Evolutionary conservation across 2,888 invertebrate genomes (phyloP).

Genomic region (Mythimna impura): DNA sequence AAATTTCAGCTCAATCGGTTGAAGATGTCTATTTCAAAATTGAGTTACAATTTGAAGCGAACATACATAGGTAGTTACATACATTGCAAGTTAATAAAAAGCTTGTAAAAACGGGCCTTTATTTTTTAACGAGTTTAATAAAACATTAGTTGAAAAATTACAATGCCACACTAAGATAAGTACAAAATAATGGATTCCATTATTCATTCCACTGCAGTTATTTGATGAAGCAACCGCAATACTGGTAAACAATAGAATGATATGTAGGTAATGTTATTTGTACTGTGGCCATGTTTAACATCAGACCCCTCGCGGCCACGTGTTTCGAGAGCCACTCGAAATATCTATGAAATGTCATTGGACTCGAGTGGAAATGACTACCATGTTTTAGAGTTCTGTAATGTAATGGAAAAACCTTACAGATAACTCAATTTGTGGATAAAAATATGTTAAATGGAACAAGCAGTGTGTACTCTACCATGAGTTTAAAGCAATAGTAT

Average conservation of each 20-base stretch:
- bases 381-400: slow-evolving; percentile 31
- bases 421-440: background rate
- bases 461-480: too few species aligned
- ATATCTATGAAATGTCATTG: slow-evolving; percentile 42
- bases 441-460: background rate
- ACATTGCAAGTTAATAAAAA: too few species aligned
- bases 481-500: too few species aligned
- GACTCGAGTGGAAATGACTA: slow-evolving; percentile 43
- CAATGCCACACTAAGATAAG: background rate
- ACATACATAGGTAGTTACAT: too few species aligned
- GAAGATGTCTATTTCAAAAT: too few species aligned
- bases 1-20: too few species aligned
- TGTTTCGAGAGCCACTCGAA: slow-evolving; percentile 54
- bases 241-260: slow-evolving; percentile 35
- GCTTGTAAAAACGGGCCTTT: too few species aligned
- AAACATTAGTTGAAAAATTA: background rate
- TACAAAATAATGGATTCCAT: slow-evolving; percentile 22
- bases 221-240: slow-evolving; percentile 23
- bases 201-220: slow-evolving; percentile 16
- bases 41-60: too few species aligned
- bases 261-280: slow-evolving; percentile 30
- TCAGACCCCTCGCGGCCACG: slow-evolving; percentile 35
- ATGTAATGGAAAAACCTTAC: background rate
- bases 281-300: slow-evolving; percentile 22
- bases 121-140: background rate